Evolutionary conservation across 2,888 invertebrate genomes (phyloP), one percentile per base, ranked within the genome.

Genomic region (Selenia dentaria): DNA sequence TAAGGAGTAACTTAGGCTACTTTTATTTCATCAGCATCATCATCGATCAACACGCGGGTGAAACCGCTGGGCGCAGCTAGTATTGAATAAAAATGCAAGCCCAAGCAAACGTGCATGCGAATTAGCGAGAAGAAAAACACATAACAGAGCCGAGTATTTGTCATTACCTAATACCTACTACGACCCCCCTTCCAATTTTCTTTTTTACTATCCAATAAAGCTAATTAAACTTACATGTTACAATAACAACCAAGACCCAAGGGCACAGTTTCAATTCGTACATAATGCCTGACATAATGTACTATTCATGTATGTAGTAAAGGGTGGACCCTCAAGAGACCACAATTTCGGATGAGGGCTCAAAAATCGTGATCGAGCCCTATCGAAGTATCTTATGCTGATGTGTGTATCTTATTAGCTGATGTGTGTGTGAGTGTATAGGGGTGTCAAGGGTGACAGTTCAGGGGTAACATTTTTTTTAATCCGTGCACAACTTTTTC

Each of bases 311-410:
- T 57, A 67, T 67, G 54, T 62, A 58, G 65, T 26, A 41, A 76
- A 79, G 84, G 85, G 84, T 74, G 70, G 64, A 63, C 51, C 59
- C 85, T 74, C 84, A 49, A 60, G 85, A 83, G 85, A 83, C 74
- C 50, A 66, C 66, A 70, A 70, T 81, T 76, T 67, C 74, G 79
- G 79, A 79, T 74, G 73, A 64, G 77, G 70, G 79, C 67, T 77
- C 84, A 84, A 83, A 83, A 84, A 83, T 84, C 82, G 54, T 45
- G 41, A 49, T 58, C 47, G 31, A 50, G 43, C 58, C 60, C 56
- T 55, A 58, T 52, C 40, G 51, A 50, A 50, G 32, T 46, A 34
- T 40, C 47, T 51, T 43, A 41, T 13, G 32, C 16, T 47, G 41
- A 18, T 47, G 41, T 47, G 40, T 47, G 39, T 33, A 32, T 28